These are phyloP conservation scores for Anoncus sp. DNA, from an alignment of 2,888 invertebrate genomes.

Conservation along the genomic window DNA sequence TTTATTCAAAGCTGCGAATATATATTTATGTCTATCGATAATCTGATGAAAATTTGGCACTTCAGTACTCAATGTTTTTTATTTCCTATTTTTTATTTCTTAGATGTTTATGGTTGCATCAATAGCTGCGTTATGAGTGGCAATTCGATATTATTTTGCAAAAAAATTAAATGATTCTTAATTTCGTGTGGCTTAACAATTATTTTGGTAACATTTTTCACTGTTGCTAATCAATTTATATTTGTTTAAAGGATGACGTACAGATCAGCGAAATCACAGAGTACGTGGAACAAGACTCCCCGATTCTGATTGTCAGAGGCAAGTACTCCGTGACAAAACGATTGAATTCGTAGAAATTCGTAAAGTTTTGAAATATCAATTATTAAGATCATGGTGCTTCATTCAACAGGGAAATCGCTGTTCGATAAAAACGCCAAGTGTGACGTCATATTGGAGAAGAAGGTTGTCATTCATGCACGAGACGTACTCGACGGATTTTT, in stretches of 20 bases:
- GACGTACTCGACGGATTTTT: constrained; percentile 31
- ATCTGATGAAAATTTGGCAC: constrained; percentile 15
- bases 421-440: constrained; percentile 33
- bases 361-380: constrained; percentile 3
- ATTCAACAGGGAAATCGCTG: constrained; percentile 19
- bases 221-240: constrained; percentile 11
- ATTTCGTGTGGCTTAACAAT: too few species aligned
- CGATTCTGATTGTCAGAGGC: constrained; percentile 33
- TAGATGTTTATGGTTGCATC: background rate
- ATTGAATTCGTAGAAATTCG: background rate
- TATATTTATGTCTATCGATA: too few species aligned
- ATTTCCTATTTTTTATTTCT: background rate
- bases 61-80: background rate
- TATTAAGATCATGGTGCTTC: constrained; percentile 12
- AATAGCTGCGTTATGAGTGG: too few species aligned
- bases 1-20: constrained; percentile 11
- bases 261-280: constrained; percentile 10
- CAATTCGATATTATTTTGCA: too few species aligned
- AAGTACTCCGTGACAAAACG: constrained; percentile 10
- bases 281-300: constrained; percentile 22
- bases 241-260: constrained; percentile 30
- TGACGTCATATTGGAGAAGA: constrained; percentile 41
- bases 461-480: constrained; percentile 5
- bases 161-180: too few species aligned
- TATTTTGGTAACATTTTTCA: constrained; percentile 18